Evolutionary conservation across 2,797 vertebrate genomes (phyloP).

Genomic region (Tauraco hartlaubi): DNA sequence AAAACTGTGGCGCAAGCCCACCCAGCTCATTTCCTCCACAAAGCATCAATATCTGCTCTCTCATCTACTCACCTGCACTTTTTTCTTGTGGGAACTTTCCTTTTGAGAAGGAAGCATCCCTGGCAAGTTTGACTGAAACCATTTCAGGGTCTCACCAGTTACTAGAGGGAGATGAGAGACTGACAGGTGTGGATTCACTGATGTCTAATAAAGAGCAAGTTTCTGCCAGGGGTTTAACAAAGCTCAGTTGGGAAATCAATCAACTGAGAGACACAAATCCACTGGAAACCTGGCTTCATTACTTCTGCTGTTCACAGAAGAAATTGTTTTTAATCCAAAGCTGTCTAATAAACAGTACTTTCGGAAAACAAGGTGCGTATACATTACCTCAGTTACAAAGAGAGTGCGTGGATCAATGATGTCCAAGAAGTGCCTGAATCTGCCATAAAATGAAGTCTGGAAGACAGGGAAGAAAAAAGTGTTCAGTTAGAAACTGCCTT

Average conservation of each 20-base stretch:
- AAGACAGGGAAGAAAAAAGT: neutral
- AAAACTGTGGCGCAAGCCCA: rapidly evolving
- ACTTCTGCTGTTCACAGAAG: neutral
- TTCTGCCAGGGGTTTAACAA: neutral
- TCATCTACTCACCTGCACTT: neutral
- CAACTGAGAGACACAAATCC: neutral
- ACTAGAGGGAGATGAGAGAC: neutral
- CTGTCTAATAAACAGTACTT: neutral
- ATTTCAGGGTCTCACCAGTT: neutral
- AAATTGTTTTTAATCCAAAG: neutral
- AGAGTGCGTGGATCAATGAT: slow-evolving; percentile 93
- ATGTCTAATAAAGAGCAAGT: neutral
- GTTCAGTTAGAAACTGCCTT: neutral
- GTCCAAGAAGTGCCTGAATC: slow-evolving; percentile 93
- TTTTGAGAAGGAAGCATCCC: rapidly evolving
- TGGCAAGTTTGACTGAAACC: neutral
- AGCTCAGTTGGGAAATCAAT: neutral
- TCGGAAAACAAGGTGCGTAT: rapidly evolving
- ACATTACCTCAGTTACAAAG: slow-evolving; percentile 90
- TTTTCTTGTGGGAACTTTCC: neutral
- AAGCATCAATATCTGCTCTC: rapidly evolving
- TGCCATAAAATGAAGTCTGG: slow-evolving; percentile 87
- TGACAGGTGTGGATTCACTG: neutral
- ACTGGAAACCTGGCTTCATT: neutral
- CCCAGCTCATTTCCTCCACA: rapidly evolving